phyloP scores from a whole-genome alignment of 64 coral and sea anemone species.

The Stichodactyla mertensii region DNA sequence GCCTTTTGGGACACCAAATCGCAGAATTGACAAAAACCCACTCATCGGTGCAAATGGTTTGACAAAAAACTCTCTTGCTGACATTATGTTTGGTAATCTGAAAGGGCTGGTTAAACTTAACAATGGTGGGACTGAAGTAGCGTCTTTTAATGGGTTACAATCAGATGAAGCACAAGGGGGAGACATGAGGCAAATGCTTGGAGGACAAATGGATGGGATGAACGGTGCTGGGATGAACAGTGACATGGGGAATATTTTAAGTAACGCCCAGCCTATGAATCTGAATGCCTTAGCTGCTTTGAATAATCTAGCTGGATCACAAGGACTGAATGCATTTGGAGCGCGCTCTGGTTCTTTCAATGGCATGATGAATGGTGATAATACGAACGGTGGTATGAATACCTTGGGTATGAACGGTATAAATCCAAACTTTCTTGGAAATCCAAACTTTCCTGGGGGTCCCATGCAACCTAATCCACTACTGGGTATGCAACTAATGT shows the following conservation, averaged over 20 bases:
- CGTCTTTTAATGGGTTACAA: background rate
- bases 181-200: slow-evolving; percentile 20
- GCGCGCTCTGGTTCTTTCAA: background rate
- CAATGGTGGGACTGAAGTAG: background rate
- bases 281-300: background rate
- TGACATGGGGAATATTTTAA: background rate
- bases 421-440: background rate
- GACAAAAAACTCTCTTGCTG: slow-evolving; percentile 34
- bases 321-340: slow-evolving; percentile 1
- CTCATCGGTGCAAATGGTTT: slow-evolving; percentile 54
- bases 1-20: slow-evolving; percentile 3
- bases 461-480: background rate
- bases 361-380: background rate
- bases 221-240: background rate
- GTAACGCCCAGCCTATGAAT: slow-evolving; percentile 2
- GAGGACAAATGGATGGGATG: slow-evolving; percentile 8
- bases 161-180: background rate
- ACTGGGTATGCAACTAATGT: background rate
- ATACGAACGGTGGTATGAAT: background rate
- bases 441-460: background rate
- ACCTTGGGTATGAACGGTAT: background rate
- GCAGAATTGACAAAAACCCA: slow-evolving; percentile 38
- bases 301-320: slow-evolving; percentile 6
- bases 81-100: slow-evolving; percentile 61
- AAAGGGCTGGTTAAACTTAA: slow-evolving; percentile 21